A percentile compares a stretch with the other conserved stretches of the same genome.
Evolutionary conservation across 2,888 invertebrate genomes (phyloP).

Genomic region (Podabrus alpinus): DNA sequence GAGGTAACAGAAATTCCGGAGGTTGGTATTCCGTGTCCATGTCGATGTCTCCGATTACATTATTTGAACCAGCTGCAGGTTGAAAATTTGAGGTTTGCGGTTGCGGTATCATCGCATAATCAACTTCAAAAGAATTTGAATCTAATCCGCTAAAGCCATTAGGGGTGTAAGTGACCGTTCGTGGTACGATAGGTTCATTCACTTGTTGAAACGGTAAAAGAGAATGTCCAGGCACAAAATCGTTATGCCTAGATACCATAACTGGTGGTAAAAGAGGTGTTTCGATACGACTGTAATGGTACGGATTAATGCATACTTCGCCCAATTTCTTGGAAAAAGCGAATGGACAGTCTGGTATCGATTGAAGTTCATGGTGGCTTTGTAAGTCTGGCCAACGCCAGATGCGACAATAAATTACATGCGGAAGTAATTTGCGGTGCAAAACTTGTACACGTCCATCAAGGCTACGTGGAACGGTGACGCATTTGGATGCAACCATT

Average conservation of each 20-base stretch:
- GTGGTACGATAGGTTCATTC: constrained; percentile 90
- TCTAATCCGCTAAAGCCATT: constrained; percentile 73
- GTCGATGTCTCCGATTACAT: constrained; percentile 79
- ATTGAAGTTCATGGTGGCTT: constrained; percentile 97
- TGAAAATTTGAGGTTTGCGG: constrained; percentile 58
- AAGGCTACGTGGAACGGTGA: constrained; percentile 94
- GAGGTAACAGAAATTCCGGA: constrained; percentile 37
- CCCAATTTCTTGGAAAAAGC: constrained; percentile 97
- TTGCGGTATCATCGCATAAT: constrained; percentile 67
- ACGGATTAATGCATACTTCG: constrained; percentile 99
- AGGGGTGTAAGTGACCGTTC: constrained; percentile 86
- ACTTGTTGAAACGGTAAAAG: constrained; percentile 85
- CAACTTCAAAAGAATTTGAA: constrained; percentile 62
- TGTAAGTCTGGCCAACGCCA: constrained; percentile 99
- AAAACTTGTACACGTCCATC: constrained; percentile 97
- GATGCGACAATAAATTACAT: constrained; percentile 98
- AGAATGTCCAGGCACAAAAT: constrained; percentile 90
- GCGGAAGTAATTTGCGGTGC: constrained; percentile 96
- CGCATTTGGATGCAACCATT: constrained; percentile 93
- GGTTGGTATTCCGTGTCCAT: constrained; percentile 56
- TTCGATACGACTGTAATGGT: constrained; percentile 97
- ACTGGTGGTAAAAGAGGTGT: constrained; percentile 97
- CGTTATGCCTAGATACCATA: constrained; percentile 94
- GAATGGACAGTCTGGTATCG: constrained; percentile 91
- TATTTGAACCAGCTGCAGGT: constrained; percentile 74